Conservation (phyloP, 2,797 vertebrate species). For the Oceanodroma leucorhoa region DNA sequence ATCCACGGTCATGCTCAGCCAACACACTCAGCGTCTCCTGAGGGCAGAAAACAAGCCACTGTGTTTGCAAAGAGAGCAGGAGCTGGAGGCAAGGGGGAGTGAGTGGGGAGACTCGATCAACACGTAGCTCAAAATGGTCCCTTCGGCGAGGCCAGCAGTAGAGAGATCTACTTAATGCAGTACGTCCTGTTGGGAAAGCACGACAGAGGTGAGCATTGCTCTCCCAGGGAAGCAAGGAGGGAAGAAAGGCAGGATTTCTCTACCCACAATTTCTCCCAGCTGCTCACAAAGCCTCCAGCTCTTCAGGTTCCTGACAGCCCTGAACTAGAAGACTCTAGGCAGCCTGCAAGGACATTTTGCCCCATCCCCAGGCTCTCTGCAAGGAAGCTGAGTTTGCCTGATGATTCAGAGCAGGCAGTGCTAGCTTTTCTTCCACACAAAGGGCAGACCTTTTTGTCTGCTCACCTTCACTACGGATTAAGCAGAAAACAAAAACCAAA, state of each 20-base stretch:
- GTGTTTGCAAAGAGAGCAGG: neutral
- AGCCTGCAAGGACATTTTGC: neutral
- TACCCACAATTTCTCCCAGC: neutral
- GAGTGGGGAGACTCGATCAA: neutral
- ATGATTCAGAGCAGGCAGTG: neutral
- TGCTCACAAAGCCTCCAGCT: neutral
- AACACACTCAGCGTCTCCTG: neutral
- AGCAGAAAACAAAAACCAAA: neutral
- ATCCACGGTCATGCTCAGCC: accelerated
- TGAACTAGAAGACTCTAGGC: neutral
- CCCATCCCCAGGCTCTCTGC: neutral
- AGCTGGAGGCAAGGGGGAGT: neutral
- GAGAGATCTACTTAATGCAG: neutral
- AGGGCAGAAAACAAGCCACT: neutral
- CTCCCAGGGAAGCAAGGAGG: neutral
- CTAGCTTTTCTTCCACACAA: neutral
- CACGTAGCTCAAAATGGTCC: neutral
- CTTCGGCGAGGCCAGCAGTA: neutral
- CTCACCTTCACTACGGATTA: neutral
- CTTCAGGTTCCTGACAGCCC: neutral
- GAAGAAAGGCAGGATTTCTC: neutral
- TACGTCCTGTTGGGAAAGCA: neutral
- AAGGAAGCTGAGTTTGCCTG: neutral
- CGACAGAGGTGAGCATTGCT: accelerated
- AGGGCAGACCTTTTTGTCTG: neutral